A percentile compares a stretch with the other conserved stretches of the same genome.
Conservation (phyloP, 37 sponge, comb jelly and placozoan genomes). For the Cliona cf. orientalis region DNA sequence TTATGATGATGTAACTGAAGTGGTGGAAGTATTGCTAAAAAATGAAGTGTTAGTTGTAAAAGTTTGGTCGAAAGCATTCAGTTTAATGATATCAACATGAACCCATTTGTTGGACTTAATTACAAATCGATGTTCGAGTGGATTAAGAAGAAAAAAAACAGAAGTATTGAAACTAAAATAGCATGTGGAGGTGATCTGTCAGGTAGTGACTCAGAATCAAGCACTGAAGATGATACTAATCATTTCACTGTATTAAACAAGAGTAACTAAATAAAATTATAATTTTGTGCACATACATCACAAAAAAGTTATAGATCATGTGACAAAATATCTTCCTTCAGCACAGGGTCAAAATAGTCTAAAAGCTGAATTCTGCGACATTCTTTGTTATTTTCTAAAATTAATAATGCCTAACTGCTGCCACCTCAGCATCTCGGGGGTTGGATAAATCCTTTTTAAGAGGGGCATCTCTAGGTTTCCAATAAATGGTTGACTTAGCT, state of each 20-base stretch:
- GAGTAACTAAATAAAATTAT: too few species aligned
- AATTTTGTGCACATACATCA: slow-evolving; percentile 8
- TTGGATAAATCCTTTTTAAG: not conserved
- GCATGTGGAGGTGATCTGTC: too few species aligned
- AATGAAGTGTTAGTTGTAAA: slow-evolving; percentile 1
- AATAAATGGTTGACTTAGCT: slow-evolving; percentile 31
- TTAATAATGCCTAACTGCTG: slow-evolving; percentile 9
- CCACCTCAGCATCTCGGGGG: not conserved
- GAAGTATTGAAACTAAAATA: too few species aligned
- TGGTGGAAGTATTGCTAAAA: slow-evolving; percentile 1
- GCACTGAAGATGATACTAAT: too few species aligned
- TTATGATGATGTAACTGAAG: slow-evolving; percentile 7
- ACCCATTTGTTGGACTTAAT: too few species aligned
- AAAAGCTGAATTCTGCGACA: slow-evolving; percentile 29
- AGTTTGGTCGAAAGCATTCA: not conserved
- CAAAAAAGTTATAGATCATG: slow-evolving; percentile 13
- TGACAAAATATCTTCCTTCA: not conserved
- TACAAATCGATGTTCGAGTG: too few species aligned
- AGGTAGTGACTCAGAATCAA: too few species aligned
- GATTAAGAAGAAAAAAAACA: not conserved
- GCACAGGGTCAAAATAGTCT: slow-evolving; percentile 18
- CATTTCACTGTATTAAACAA: too few species aligned
- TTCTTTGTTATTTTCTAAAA: slow-evolving; percentile 9
- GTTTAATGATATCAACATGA: not conserved
- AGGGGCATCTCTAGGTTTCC: slow-evolving; percentile 41